Conservation (phyloP, 2,797 vertebrate species). For the Galagoides demidoff region DNA sequence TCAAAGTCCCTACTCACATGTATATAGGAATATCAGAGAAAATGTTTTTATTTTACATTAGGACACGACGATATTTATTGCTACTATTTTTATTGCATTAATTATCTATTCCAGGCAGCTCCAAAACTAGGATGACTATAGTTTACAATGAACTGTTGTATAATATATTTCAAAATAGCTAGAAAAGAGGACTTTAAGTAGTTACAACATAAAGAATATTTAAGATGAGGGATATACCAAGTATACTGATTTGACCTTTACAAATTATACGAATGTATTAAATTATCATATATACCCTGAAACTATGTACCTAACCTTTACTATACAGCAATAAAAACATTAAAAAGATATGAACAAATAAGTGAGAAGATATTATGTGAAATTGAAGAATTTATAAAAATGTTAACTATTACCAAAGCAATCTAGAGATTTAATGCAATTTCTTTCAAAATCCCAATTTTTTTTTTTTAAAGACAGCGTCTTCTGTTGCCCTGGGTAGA, state of each 20-base stretch:
- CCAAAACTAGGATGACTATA: background rate
- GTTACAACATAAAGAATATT: background rate
- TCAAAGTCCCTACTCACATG: too few relatives aligned
- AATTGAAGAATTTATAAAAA: background rate
- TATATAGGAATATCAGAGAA: too few relatives aligned
- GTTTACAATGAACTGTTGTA: background rate
- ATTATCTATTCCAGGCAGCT: too few relatives aligned
- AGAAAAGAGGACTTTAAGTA: background rate
- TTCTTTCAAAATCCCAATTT: background rate
- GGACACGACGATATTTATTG: too few relatives aligned
- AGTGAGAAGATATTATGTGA: background rate
- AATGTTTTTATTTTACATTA: too few relatives aligned
- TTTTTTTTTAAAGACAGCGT: background rate
- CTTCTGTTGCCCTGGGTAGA: too few relatives aligned
- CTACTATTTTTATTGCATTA: too few relatives aligned
- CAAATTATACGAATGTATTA: background rate
- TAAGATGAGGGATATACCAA: background rate
- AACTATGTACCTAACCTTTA: background rate
- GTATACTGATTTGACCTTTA: background rate
- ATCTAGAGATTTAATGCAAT: background rate
- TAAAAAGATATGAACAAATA: background rate
- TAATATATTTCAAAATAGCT: background rate
- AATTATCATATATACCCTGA: background rate
- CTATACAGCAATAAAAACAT: background rate
- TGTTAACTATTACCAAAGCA: background rate